A percentile compares a stretch with the other conserved stretches of the same genome.
phyloP scores from a whole-genome alignment of 2,888 invertebrate genomes.

The Nomada ruficornis region DNA sequence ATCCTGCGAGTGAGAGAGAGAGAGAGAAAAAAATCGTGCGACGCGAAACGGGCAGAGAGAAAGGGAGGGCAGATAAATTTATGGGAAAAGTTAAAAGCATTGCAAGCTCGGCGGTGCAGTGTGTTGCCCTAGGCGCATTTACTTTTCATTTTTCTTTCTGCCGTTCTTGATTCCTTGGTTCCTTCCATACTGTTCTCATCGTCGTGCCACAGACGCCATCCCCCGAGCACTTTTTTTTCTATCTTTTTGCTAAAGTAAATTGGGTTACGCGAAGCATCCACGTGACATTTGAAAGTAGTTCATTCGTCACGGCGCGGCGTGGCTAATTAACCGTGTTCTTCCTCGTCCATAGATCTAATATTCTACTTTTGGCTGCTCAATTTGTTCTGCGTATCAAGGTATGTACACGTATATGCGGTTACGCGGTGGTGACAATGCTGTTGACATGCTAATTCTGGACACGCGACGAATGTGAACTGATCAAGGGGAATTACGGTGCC shows the following conservation, averaged over 20 bases:
- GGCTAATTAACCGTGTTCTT: slow-evolving; percentile 64
- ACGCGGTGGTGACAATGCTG: neutral
- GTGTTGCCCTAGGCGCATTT: slow-evolving; percentile 70
- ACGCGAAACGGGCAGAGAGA: neutral
- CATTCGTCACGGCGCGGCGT: slow-evolving; percentile 33
- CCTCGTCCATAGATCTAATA: slow-evolving; percentile 1
- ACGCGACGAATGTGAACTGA: neutral
- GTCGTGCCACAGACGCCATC: slow-evolving; percentile 1
- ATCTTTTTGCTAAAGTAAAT: slow-evolving; percentile 60
- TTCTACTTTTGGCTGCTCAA: slow-evolving; percentile 18
- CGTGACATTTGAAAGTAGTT: slow-evolving; percentile 62
- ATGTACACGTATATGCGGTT: neutral
- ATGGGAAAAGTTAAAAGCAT: slow-evolving; percentile 82
- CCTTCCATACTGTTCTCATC: slow-evolving; percentile 25
- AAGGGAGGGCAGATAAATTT: slow-evolving; percentile 79
- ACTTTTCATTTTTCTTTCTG: slow-evolving; percentile 71
- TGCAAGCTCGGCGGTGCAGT: slow-evolving; percentile 76
- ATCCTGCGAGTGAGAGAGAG: slow-evolving; percentile 58
- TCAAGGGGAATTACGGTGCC: slow-evolving; percentile 4
- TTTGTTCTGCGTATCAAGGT: slow-evolving; percentile 41
- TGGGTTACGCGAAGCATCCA: slow-evolving; percentile 57
- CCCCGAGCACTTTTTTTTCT: slow-evolving; percentile 32
- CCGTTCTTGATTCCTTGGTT: slow-evolving; percentile 9
- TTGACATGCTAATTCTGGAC: neutral
- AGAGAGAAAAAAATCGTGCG: neutral